phyloP scores from a whole-genome alignment of 2,888 invertebrate genomes.

The Gordius sp. region DNA sequence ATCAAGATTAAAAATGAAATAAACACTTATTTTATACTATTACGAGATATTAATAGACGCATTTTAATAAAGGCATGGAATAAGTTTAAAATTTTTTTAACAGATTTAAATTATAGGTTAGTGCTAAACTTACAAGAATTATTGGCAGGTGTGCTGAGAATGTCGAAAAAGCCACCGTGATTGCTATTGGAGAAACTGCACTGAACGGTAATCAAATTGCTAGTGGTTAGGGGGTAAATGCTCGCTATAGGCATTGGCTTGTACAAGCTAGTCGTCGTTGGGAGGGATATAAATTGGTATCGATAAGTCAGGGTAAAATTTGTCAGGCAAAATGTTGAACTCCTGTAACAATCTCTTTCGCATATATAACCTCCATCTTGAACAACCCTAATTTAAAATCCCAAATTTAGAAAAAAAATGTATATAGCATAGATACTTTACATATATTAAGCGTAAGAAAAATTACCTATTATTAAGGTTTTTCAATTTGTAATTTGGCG shows the following conservation, averaged over 20 bases:
- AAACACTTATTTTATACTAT: too few species aligned
- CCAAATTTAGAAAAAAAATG: background rate
- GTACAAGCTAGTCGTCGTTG: background rate
- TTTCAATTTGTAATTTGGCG: background rate
- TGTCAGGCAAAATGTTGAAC: background rate
- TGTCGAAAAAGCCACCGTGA: constrained; percentile 8
- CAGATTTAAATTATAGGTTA: too few species aligned
- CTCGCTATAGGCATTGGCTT: background rate
- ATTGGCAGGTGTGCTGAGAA: background rate
- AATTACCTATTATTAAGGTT: background rate
- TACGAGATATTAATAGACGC: too few species aligned
- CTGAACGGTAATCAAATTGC: background rate
- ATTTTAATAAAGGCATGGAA: too few species aligned
- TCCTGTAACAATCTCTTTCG: background rate
- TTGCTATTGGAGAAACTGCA: background rate
- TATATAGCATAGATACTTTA: background rate
- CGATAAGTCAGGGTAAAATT: background rate
- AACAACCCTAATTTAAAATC: background rate
- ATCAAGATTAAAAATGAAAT: too few species aligned
- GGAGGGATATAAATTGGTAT: constrained; percentile 8
- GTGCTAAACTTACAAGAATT: constrained; percentile 13
- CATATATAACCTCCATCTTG: constrained; percentile 6
- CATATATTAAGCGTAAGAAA: too few species aligned
- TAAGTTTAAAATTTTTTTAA: too few species aligned
- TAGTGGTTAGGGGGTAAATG: background rate